Base-by-base conservation (phyloP, 2,797 vertebrate genomes). In the Natrix natrix region DNA sequence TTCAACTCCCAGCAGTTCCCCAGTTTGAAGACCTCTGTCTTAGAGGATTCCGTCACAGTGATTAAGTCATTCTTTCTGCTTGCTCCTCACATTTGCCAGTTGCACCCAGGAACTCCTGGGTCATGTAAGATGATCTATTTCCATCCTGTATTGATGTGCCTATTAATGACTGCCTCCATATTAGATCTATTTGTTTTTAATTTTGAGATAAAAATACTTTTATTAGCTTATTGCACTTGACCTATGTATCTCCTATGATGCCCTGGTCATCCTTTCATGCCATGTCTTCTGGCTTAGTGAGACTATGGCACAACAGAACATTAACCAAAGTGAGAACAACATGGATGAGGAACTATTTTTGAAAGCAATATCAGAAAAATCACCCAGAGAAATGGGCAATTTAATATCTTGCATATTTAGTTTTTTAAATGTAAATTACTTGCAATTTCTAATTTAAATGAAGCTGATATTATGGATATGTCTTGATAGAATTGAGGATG, bases 371-470 rank as follows among this genome's bases (percentile, higher is more conserved):
- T 92, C 87, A 91, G 91, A 57, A 59, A 54, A 24, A 78, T 55
- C 93, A 12, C 86, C 26, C 0, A 88, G 66, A 92, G 86, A 92
- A 93, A 92, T 69, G 93, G 13, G 78, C 2, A 74, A 78, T 91
- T 89, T 93, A 92, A 4, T 86, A 91, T 43, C 0, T 0, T 43
- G 54, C 92, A 74, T 20, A 37, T 74, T 74, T 74, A 37, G 32
- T 86, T 86, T 86, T 86, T 54, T 13, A 86, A 86, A 54, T 54
- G 22, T 86, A 37, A 74, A 74, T 74, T 37, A 17, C n/a, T 17
- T 74, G 6, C 32, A 74, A 37, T 37, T 32, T 74, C 32, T 74
- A 37, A 74, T 37, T 37, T 74, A 74, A 74, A 74, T 37, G n/a
- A 66, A 66, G 28, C 5, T 17, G n/a, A 37, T 74, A 74, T 17